Evolutionary conservation across 37 sponge, comb jelly and placozoan species (phyloP), one percentile per base, ranked within the genome.

Genomic region (Beroe forskalii): DNA sequence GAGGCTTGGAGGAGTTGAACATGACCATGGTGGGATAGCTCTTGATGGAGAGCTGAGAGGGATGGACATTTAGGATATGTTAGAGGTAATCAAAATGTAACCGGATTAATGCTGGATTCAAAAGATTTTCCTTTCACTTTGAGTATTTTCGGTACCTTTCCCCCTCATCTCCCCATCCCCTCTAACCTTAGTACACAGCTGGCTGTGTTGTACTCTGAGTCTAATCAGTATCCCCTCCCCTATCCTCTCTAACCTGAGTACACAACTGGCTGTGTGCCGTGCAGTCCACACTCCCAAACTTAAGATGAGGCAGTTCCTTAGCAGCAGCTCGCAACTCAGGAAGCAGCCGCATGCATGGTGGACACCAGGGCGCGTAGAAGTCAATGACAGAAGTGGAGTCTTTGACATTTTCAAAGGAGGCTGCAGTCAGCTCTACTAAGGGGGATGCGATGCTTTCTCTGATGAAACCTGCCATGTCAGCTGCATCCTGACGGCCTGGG

Each of bases 211-310:
- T n/a, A n/a, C n/a, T n/a, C n/a, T n/a, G n/a, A n/a, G n/a, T n/a
- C n/a, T n/a, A n/a, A n/a, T n/a, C n/a, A n/a, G n/a, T n/a, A n/a
- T n/a, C n/a, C n/a, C n/a, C n/a, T n/a, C n/a, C n/a, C n/a, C n/a
- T n/a, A n/a, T n/a, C n/a, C n/a, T n/a, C n/a, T n/a, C n/a, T 24
- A 6, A 91, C 92, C 92, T 91, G 40, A 14, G n/a, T 24, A 40
- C 92, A 92, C 14, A 92, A 55, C 0, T 90, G n/a, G 12, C 33
- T 9, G 55, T 92, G 92, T 43, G 83, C 72, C 23, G 90, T 27
- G 55, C 92, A 92, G 39, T 92, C 92, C 72, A 92, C 92, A 35
- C 90, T 92, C 2, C 92, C 92, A 67, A 92, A 92, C 30, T 23
- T 91, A 2, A 92, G 41, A 6, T 89, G 24, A 60, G 80, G 67